Base-by-base conservation (phyloP, 2,888 invertebrate genomes). In the Limnephilus rhombicus region DNA sequence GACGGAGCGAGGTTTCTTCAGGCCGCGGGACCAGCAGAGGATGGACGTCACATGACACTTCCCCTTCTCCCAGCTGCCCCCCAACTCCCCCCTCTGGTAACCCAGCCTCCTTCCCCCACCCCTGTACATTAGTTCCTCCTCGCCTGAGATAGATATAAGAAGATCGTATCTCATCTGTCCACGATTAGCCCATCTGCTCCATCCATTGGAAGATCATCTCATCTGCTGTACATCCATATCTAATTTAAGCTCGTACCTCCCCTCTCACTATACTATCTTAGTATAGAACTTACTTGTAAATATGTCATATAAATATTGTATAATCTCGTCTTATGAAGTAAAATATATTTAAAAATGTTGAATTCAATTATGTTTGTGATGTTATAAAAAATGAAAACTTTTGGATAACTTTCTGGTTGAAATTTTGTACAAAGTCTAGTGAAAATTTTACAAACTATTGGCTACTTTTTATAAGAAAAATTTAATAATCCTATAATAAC, bases 1-100 rank as follows among this genome's bases (percentile, higher is more conserved):
- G 96, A 99, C 99, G 90, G 98, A 98, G 95, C 97, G 98, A 94
- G 99, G 99, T 13, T 99, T 99, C 96, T 99, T 99, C 96, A 97
- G 98, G 92, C 97, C 97, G 94, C 97, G 97, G 95, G 96, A 96
- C 85, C 94, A 94, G 92, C 95, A 87, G 91, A 45, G 87, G 49
- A 34, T 91, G 83, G 93, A 92, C 80, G 92, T 93, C 90, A 91
- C 93, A 90, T 93, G 93, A 93, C 93, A 80, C 91, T 91, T 86
- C 90, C 91, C 91, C 53, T 45, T 91, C 91, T 49, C 92, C 29
- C 88, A 24, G 12, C 34, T 80, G 41, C 82, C 90, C 29, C 49
- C 89, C 82, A 12, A 49, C 5, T 85, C 90, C 15, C 80, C 92
- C 49, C 91, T 91, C 37, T 92, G 90, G 92, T 90, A 80, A 53